Percentiles rank a stretch among this genome's conserved stretches.
Evolutionary conservation across 35 echinoderm and acorn worm species (phyloP).

Genomic region (Anneissia japonica): DNA sequence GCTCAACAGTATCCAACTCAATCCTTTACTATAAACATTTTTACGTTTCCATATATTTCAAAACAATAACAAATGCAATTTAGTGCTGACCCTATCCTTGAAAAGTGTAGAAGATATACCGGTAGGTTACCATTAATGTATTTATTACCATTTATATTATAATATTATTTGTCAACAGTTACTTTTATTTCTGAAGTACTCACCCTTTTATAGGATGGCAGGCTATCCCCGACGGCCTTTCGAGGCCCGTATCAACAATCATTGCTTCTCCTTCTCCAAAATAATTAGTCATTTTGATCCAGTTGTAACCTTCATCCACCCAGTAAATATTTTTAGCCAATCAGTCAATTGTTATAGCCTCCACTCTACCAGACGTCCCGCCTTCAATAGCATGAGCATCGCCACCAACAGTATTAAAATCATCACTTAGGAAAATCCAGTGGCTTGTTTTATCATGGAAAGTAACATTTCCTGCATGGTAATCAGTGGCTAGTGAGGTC

Average conservation of each 20-base stretch:
- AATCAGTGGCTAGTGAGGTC: neutral
- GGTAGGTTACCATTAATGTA: no score
- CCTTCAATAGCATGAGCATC: neutral
- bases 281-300: constrained; percentile 11
- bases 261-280: neutral
- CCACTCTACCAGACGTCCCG: neutral
- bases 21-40: no score
- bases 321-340: neutral
- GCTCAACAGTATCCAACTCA: no score
- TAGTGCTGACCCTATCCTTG: no score
- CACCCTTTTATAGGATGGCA: neutral
- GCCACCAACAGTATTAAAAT: neutral
- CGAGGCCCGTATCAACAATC: neutral
- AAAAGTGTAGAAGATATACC: no score
- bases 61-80: no score
- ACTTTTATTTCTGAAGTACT: no score
- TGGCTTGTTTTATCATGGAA: neutral
- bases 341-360: neutral
- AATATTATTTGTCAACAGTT: no score
- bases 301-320: constrained; percentile 6
- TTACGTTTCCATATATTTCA: no score
- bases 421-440: neutral
- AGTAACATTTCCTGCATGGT: neutral
- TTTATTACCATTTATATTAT: no score
- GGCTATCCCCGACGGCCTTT: neutral